These are phyloP conservation scores for Pogoniulus pusillus DNA, from an alignment of 2,797 vertebrate genomes.

Conservation along the genomic window DNA sequence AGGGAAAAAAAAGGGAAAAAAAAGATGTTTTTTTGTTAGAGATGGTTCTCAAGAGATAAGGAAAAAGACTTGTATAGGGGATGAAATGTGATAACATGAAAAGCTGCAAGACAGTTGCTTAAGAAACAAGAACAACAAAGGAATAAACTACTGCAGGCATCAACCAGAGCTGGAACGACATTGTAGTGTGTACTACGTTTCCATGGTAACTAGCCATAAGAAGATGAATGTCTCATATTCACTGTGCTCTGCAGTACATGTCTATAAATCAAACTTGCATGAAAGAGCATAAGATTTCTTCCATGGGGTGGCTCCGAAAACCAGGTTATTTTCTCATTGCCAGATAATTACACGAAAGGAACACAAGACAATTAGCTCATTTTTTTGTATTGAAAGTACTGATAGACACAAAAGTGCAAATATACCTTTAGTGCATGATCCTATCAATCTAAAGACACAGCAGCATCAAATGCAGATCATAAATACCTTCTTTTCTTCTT, in stretches of 20 bases:
- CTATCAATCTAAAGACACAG: constrained; percentile 58
- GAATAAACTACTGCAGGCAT: constrained; percentile 80
- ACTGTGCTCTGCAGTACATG: constrained; percentile 78
- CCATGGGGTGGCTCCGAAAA: constrained; percentile 75
- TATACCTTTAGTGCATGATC: constrained; percentile 53
- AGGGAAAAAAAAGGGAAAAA: constrained; percentile 6
- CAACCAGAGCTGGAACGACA: constrained; percentile 82
- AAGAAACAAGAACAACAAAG: constrained; percentile 85
- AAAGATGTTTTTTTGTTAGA: background rate
- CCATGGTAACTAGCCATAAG: constrained; percentile 85
- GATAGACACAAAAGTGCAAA: constrained; percentile 58
- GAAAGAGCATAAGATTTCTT: constrained; percentile 79
- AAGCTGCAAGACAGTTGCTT: constrained; percentile 81
- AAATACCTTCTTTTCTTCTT: background rate
- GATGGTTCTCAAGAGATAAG: constrained; percentile 32
- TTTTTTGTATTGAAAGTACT: constrained; percentile 73
- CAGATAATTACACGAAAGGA: constrained; percentile 81
- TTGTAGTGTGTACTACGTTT: constrained; percentile 83
- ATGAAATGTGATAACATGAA: constrained; percentile 75
- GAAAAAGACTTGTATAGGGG: constrained; percentile 43
- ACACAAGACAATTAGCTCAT: constrained; percentile 79
- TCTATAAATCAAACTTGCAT: constrained; percentile 88
- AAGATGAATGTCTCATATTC: constrained; percentile 84
- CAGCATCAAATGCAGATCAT: background rate
- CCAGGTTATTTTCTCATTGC: constrained; percentile 79